Evolutionary conservation across 1,140 invertebrate genomes (phyloP), one percentile per base, ranked within the genome.

Genomic region (Drosophila tristis): DNA sequence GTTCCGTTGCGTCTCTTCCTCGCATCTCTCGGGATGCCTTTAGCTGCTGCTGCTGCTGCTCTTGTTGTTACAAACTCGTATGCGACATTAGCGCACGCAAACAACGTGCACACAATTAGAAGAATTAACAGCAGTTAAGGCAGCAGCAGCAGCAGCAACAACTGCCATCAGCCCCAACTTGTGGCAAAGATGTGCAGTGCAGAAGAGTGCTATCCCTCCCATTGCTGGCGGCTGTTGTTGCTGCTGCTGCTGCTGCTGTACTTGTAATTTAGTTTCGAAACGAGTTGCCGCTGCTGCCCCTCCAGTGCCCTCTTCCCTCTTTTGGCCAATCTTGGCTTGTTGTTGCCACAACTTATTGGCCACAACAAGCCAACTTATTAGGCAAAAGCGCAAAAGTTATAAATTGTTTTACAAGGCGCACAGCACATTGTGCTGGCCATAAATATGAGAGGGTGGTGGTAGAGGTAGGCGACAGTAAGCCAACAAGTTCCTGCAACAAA

Each of bases 341-440:
- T 65, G 53, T 63, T 62, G 82, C 82, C 78, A 79, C 84, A 86
- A 86, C 78, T 87, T 86, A 86, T 86, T 86, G 82, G 82, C 84
- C 82, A 87, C 82, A 86, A 86, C 82, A 87, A 87, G 82, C 78
- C 82, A 86, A 86, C 82, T 87, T 86, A 86, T 87, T 86, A 86
- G 82, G 82, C 82, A 86, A 87, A 78, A 81, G 78, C 81, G 82
- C 81, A 86, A 86, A 86, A 87, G 81, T 86, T 86, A 87, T 86
- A 87, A 87, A 86, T 86, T 86, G 81, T 86, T 86, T 81, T 80
- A 87, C 81, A 80, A 87, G 81, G 82, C 78, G 78, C 74, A 85
- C 81, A 74, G 78, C 74, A 85, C 81, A 74, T 74, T 87, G 82
- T 78, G 77, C 63, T 59, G 58, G 72, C 57, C 45, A 78, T 79